Conservation (phyloP, 2,888 invertebrate genomes). For the Nomada ruficornis region DNA sequence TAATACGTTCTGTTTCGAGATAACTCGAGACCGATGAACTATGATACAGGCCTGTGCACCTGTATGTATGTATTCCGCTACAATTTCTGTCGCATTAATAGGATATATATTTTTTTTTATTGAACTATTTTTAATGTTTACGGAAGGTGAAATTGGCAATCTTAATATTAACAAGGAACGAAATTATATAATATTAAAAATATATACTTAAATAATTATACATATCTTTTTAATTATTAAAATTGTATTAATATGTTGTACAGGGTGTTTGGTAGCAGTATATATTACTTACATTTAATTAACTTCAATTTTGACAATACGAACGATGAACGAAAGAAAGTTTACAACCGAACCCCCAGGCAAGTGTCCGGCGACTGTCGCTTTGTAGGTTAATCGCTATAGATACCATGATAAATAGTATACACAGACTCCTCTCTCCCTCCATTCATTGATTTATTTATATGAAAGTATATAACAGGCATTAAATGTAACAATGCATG, state of each 20-base stretch:
- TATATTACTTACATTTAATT: conserved; percentile 43
- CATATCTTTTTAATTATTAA: conserved; percentile 5
- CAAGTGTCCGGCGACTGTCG: conserved; percentile 41
- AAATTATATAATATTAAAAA: conserved; percentile 27
- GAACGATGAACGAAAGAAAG: background rate
- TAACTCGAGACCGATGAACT: background rate
- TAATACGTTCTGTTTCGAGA: background rate
- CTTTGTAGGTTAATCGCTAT: conserved; percentile 42
- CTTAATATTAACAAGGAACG: conserved; percentile 4
- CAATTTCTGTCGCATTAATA: conserved; percentile 11
- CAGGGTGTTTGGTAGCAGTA: background rate
- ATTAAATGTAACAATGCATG: background rate
- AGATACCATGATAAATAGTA: conserved; percentile 13
- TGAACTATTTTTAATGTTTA: conserved; percentile 29
- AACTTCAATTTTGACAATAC: conserved; percentile 8
- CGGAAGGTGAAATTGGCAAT: conserved; percentile 28
- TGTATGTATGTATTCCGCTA: background rate
- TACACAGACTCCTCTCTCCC: conserved; percentile 1
- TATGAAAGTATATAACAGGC: background rate
- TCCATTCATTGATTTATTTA: background rate
- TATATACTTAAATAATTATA: conserved; percentile 22
- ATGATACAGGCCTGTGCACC: conserved; percentile 12
- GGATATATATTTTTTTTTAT: background rate
- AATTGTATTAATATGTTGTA: conserved; percentile 2
- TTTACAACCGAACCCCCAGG: conserved; percentile 14